phyloP scores from a whole-genome alignment of 2,888 invertebrate genomes.

The Apoda limacodes region DNA sequence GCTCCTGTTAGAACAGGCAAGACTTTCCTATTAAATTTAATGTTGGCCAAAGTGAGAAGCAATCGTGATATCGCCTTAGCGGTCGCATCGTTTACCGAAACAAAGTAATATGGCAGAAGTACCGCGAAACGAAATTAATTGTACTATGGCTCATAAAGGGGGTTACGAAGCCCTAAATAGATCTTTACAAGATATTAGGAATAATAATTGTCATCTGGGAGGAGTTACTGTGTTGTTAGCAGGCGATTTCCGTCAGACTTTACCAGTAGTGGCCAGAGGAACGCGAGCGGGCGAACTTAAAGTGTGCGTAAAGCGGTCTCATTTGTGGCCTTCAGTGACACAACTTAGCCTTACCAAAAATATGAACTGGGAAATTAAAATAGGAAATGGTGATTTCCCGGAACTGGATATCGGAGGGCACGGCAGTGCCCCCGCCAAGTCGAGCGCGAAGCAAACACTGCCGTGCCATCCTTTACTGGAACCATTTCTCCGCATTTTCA shows the following conservation, averaged over 20 bases:
- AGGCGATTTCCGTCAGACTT: slow-evolving; percentile 21
- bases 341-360: no score
- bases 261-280: slow-evolving; percentile 20
- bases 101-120: slow-evolving; percentile 12
- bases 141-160: slow-evolving; percentile 19
- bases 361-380: no score
- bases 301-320: no score
- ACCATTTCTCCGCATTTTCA: no score
- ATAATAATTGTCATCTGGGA: slow-evolving; percentile 17
- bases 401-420: no score
- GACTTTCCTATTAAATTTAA: slow-evolving; percentile 25
- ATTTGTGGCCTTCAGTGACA: no score
- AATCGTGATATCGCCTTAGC: slow-evolving; percentile 26
- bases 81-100: slow-evolving; percentile 21
- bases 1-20: slow-evolving; percentile 32
- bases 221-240: slow-evolving; percentile 20
- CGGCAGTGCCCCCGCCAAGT: no score
- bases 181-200: slow-evolving; percentile 14
- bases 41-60: slow-evolving; percentile 25
- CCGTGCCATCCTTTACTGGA: no score
- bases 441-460: no score
- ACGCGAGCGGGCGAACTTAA: slow-evolving; percentile 24
- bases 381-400: no score
- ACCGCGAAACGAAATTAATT: slow-evolving; percentile 11
- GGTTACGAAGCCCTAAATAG: slow-evolving; percentile 16